These are phyloP conservation scores for Scytalopus superciliaris DNA, from an alignment of 2,113 vertebrate genomes.

Conservation along the genomic window DNA sequence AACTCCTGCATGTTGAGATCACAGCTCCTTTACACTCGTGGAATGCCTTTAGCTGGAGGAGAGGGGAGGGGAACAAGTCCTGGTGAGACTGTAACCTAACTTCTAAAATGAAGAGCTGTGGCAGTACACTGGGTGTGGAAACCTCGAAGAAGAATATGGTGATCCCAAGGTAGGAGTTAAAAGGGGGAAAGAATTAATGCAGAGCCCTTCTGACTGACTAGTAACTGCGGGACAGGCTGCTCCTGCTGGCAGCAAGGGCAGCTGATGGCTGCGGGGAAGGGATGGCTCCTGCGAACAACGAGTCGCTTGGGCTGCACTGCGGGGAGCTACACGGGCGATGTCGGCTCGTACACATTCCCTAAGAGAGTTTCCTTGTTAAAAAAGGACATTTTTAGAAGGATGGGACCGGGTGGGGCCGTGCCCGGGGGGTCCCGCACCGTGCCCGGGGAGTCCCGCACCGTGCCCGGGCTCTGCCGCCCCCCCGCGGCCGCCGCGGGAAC, in stretches of 20 bases:
- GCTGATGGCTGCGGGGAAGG: not conserved
- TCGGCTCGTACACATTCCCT: accelerated
- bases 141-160: not conserved
- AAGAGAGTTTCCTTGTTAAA: not conserved
- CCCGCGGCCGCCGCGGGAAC: not conserved
- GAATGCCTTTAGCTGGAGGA: accelerated
- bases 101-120: not conserved
- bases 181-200: not conserved
- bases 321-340: accelerated
- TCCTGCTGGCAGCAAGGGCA: not conserved
- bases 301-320: accelerated
- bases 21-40: not conserved
- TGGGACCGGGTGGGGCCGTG: not conserved
- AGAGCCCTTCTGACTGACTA: not conserved
- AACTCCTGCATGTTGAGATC: not conserved
- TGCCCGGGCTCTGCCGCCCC: not conserved
- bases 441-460: not conserved
- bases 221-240: accelerated
- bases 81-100: not conserved
- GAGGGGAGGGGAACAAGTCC: not conserved
- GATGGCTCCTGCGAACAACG: accelerated
- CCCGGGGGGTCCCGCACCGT: not conserved
- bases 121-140: not conserved
- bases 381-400: not conserved
- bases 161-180: not conserved